Evolutionary conservation across 2,888 invertebrate genomes (phyloP).

Genomic region (Polylopha cassiicola): DNA sequence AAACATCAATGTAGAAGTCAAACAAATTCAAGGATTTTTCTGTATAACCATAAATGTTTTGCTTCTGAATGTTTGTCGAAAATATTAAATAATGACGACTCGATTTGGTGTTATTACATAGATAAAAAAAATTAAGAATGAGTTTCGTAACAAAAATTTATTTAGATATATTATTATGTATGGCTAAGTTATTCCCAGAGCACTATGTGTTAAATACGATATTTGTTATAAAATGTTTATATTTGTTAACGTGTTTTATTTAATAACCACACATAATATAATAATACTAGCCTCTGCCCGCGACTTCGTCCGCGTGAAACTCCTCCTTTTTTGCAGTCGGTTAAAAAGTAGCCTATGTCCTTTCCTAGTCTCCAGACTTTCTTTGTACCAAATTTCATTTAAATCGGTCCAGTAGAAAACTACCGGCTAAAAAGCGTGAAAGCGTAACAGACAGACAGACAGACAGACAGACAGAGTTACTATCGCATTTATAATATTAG

Average conservation of each 20-base stretch:
- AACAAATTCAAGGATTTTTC: slow-evolving; percentile 5
- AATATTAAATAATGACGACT: slow-evolving; percentile 2
- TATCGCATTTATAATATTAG: too few species aligned
- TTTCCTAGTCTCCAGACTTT: too few species aligned
- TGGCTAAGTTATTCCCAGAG: slow-evolving; percentile 28
- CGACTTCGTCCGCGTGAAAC: too few species aligned
- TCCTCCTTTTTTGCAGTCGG: too few species aligned
- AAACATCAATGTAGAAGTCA: too few species aligned
- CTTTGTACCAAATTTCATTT: too few species aligned
- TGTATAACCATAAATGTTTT: not conserved
- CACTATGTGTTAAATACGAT: slow-evolving; percentile 50
- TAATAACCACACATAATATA: slow-evolving; percentile 15
- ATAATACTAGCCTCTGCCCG: not conserved
- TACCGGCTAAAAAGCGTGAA: too few species aligned
- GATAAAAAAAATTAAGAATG: slow-evolving; percentile 5
- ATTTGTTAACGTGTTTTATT: slow-evolving; percentile 50
- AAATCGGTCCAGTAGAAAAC: too few species aligned
- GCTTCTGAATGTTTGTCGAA: slow-evolving; percentile 11
- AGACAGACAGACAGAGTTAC: too few species aligned
- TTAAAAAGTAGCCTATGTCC: too few species aligned
- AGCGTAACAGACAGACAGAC: too few species aligned
- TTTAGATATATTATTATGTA: slow-evolving; percentile 4
- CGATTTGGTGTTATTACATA: slow-evolving; percentile 7
- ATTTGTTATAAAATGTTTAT: slow-evolving; percentile 71
- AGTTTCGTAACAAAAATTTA: slow-evolving; percentile 8